Conservation (phyloP, 2,113 vertebrate species). For the Oceanites oceanicus region DNA sequence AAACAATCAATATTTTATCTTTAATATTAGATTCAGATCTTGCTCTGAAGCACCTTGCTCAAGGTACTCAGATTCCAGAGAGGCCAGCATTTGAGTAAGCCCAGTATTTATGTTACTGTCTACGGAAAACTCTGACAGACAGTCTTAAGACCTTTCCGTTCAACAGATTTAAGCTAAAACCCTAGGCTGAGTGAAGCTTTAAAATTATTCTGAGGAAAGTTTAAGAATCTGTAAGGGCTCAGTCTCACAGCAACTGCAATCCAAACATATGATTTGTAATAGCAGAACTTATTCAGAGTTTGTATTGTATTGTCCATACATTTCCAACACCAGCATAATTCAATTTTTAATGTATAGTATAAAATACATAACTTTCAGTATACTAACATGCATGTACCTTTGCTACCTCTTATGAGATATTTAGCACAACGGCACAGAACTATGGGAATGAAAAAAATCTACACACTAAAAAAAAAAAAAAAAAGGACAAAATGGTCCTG, state of each 20-base stretch:
- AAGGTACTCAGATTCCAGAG: slow-evolving; percentile 11
- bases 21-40: slow-evolving; percentile 39
- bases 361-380: neutral
- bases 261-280: neutral
- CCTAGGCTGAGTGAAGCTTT: slow-evolving; percentile 50
- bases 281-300: neutral
- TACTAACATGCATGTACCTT: neutral
- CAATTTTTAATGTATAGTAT: neutral
- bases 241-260: slow-evolving; percentile 11
- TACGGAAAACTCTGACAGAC: slow-evolving; percentile 48
- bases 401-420: neutral
- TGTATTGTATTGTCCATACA: neutral
- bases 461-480: neutral
- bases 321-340: neutral
- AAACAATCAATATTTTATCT: slow-evolving; percentile 51
- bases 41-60: slow-evolving; percentile 35
- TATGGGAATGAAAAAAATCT: neutral
- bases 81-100: slow-evolving; percentile 36
- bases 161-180: slow-evolving; percentile 48
- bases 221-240: slow-evolving; percentile 3
- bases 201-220: slow-evolving; percentile 51
- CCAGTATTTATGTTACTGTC: slow-evolving; percentile 37
- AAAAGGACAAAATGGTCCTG: neutral
- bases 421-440: neutral
- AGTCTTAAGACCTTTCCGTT: slow-evolving; percentile 51